Base-by-base conservation (phyloP, 2,797 vertebrate genomes). In the Spinus olivaceus region DNA sequence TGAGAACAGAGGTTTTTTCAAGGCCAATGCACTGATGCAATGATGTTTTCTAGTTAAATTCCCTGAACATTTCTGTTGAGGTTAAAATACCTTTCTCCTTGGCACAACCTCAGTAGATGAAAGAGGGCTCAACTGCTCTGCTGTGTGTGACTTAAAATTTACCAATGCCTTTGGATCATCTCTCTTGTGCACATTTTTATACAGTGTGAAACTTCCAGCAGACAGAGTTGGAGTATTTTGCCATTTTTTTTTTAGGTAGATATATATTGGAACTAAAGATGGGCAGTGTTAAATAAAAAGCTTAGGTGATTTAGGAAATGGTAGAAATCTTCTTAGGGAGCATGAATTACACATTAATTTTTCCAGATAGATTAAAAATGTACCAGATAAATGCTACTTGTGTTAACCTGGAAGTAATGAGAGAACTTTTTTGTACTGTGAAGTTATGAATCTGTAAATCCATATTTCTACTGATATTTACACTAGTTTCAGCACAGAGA, bases 381-480 rank as follows among this genome's bases (percentile, higher is more conserved):
- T 76, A 13, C 78, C 42, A 78, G 67, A 42, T 70, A 44, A 37
- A 30, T 92, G 19, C 81, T 94, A 61, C 57, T 79, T 94, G 37
- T 12, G 14, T 90, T 95, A 73, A 89, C 20, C 37, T 91, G 50
- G 71, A 86, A 90, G 42, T 73, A 89, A 82, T 92, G 69, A 92
- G 61, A 88, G 56, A 87, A 46, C 3, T 12, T 78, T 18, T 9
- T 82, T 95, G 28, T 80, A 94, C 41, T 96, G 86, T 81, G 61
- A 94, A 94, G 80, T 56, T 92, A 50, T 94, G 84, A 95, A 81
- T 86, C 81, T 96, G 65, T 96, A 94, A 93, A 97, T 92, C 94
- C 82, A 90, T 91, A 94, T 92, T 87, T 97, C 88, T 97, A 86
- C 92, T 96, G 95, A 88, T 96, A 96, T 96, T 97, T 97, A 88